These are phyloP conservation scores for Spialia ferax DNA, from an alignment of 2,888 invertebrate genomes.

Conservation along the genomic window DNA sequence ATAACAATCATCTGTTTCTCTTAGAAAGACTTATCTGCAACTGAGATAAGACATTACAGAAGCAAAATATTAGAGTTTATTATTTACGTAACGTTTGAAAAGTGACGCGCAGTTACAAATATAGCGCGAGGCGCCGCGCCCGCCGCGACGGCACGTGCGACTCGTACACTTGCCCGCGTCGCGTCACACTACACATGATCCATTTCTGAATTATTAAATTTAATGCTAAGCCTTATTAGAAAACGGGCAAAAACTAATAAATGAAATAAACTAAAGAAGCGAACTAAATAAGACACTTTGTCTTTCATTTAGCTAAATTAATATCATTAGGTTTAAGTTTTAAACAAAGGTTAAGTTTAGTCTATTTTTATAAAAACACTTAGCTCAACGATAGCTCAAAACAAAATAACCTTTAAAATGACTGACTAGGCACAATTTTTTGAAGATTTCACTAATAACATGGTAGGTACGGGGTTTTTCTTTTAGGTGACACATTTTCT, in stretches of 20 bases:
- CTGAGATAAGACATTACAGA: background rate
- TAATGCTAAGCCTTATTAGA: background rate
- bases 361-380: too few species aligned
- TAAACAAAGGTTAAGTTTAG: too few species aligned
- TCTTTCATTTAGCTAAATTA: too few species aligned
- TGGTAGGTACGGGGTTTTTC: too few species aligned
- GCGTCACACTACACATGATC: background rate
- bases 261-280: too few species aligned
- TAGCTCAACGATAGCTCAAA: too few species aligned
- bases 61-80: background rate
- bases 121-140: conserved; percentile 26
- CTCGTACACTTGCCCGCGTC: background rate
- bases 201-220: background rate
- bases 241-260: background rate
- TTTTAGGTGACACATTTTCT: too few species aligned
- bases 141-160: conserved; percentile 25
- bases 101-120: conserved; percentile 23
- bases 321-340: too few species aligned
- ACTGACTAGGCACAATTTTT: too few species aligned
- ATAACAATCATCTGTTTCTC: background rate
- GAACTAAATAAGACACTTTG: too few species aligned
- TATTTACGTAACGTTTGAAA: conserved; percentile 32
- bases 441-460: too few species aligned
- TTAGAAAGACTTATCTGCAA: background rate
- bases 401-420: too few species aligned